phyloP scores from a whole-genome alignment of 2,113 vertebrate genomes.

The Onychostruthus taczanowskii region DNA sequence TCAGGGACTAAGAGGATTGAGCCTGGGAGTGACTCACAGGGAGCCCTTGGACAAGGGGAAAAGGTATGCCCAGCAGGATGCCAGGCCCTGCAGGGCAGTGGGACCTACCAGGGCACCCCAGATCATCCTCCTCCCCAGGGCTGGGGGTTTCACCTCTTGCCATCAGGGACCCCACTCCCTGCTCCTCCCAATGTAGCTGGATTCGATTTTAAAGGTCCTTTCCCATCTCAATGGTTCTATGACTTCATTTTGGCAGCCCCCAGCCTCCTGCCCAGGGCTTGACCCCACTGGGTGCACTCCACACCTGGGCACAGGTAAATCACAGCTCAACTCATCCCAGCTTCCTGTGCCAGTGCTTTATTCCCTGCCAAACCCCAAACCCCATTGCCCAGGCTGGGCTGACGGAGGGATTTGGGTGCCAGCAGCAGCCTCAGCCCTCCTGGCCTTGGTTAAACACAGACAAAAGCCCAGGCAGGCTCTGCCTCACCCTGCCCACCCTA shows the following conservation, averaged over 20 bases:
- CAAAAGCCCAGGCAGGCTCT: neutral
- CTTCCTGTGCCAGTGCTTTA: neutral
- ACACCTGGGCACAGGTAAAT: neutral
- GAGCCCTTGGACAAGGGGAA: neutral
- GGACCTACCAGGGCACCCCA: neutral
- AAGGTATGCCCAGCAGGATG: neutral
- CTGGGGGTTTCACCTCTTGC: neutral
- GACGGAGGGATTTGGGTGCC: neutral
- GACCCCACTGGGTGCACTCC: neutral
- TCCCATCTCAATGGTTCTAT: neutral
- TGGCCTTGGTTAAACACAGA: fast-evolving
- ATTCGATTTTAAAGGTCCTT: neutral
- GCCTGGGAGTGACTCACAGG: neutral
- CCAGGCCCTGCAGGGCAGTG: fast-evolving
- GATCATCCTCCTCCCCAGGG: no score
- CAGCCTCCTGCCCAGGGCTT: fast-evolving
- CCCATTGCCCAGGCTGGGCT: neutral
- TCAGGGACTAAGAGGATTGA: conserved; percentile 45
- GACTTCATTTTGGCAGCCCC: neutral
- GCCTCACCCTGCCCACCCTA: neutral
- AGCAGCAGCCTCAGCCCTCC: neutral
- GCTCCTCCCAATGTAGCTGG: fast-evolving
- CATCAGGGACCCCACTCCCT: neutral
- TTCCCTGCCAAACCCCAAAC: neutral
- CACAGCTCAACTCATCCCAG: neutral